Evolutionary conservation across 2,113 vertebrate genomes (phyloP).

Genomic region (Gadus macrocephalus): DNA sequence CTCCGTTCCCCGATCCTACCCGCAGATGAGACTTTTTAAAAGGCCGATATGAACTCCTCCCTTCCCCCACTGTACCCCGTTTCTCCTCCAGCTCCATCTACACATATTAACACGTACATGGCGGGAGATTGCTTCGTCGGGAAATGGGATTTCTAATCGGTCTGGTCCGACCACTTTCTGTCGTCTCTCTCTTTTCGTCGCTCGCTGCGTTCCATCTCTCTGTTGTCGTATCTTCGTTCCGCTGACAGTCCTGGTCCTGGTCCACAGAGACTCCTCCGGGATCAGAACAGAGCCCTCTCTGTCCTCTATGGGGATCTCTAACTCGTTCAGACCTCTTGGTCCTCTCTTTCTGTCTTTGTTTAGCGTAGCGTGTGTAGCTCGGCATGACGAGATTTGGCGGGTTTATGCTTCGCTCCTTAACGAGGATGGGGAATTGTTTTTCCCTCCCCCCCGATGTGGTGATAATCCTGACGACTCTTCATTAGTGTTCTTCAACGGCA

Average conservation of each 20-base stretch:
- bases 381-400: too few relatives aligned
- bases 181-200: not conserved
- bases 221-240: not conserved
- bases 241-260: not conserved
- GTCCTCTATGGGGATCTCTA: not conserved
- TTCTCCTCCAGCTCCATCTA: not conserved
- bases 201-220: not conserved
- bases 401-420: too few relatives aligned
- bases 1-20: not conserved
- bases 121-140: not conserved
- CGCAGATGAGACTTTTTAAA: constrained; percentile 28
- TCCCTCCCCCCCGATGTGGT: too few relatives aligned
- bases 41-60: constrained; percentile 12
- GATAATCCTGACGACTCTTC: too few relatives aligned
- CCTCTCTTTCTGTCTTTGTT: too few relatives aligned
- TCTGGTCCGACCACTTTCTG: not conserved
- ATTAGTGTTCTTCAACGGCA: too few relatives aligned
- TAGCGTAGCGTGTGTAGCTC: too few relatives aligned
- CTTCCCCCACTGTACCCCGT: not conserved
- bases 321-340: not conserved
- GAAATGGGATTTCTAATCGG: not conserved
- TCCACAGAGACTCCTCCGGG: not conserved
- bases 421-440: too few relatives aligned
- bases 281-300: not conserved
- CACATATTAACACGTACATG: not conserved